Conservation (phyloP, 2,888 invertebrate genomes). For the Agonopterix arenella region DNA sequence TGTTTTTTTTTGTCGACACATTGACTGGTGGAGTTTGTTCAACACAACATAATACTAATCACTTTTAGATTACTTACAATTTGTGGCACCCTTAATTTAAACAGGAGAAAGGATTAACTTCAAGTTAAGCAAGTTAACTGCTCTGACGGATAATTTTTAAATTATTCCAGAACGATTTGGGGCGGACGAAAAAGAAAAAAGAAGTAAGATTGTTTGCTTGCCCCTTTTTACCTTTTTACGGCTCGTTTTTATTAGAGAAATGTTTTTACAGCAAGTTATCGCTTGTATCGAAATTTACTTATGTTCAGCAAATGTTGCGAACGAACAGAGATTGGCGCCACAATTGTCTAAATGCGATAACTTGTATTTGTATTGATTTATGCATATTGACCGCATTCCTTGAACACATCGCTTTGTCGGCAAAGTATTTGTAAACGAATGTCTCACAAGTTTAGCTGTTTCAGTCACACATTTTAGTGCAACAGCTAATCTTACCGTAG, state of each 20-base stretch:
- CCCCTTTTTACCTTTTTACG: constrained; percentile 74
- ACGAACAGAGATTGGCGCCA: constrained; percentile 45
- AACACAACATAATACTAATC: neutral
- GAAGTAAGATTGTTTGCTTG: constrained; percentile 91
- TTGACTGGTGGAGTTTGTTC: neutral
- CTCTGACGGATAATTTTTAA: constrained; percentile 68
- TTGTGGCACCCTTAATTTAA: constrained; percentile 9
- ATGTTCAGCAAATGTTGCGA: constrained; percentile 31
- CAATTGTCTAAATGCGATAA: constrained; percentile 57
- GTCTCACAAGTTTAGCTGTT: constrained; percentile 59
- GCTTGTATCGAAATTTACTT: constrained; percentile 55
- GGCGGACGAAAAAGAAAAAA: constrained; percentile 99
- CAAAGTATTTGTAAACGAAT: constrained; percentile 42
- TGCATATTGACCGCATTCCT: constrained; percentile 63
- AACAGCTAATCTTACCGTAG: constrained; percentile 61
- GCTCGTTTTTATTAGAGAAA: constrained; percentile 72
- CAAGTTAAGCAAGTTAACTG: constrained; percentile 10
- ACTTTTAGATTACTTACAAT: constrained; percentile 1
- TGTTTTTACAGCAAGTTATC: constrained; percentile 63
- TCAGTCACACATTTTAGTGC: constrained; percentile 19
- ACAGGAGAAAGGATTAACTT: neutral
- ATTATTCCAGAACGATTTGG: constrained; percentile 91
- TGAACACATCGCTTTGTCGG: constrained; percentile 70
- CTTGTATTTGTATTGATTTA: constrained; percentile 63
- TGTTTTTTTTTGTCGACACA: neutral